phyloP scores from a whole-genome alignment of 2,888 invertebrate genomes.

The Megaustenia siamemsis region DNA sequence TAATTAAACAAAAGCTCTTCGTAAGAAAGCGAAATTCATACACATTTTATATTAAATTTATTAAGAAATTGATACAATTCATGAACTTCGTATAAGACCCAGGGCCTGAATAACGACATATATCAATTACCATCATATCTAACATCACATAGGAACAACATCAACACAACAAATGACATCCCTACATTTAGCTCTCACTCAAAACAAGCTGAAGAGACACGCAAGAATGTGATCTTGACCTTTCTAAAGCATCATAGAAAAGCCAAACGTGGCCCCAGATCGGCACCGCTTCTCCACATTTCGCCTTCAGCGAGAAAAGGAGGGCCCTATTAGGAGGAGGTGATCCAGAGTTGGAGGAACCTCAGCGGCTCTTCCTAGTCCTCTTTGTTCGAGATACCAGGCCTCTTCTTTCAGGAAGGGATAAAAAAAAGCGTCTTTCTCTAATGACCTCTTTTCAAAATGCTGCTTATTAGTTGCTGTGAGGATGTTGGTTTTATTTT shows the following conservation, averaged over 20 bases:
- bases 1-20: too few species aligned
- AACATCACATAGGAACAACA: not conserved
- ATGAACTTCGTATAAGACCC: too few species aligned
- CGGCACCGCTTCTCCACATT: not conserved
- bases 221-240: not conserved
- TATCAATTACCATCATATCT: too few species aligned
- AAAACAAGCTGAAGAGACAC: not conserved
- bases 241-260: not conserved
- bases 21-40: too few species aligned
- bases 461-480: conserved; percentile 21
- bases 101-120: too few species aligned
- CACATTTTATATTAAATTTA: too few species aligned
- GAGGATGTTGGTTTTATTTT: not conserved
- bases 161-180: not conserved
- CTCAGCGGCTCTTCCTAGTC: not conserved
- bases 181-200: not conserved
- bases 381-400: conserved; percentile 2
- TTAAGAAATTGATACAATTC: too few species aligned
- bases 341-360: not conserved
- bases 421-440: not conserved
- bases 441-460: conserved; percentile 33
- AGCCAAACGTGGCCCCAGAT: not conserved
- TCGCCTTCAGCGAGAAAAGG: conserved; percentile 14
- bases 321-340: not conserved
- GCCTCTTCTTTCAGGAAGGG: not conserved